These are phyloP conservation scores for Megaustenia siamemsis DNA, from an alignment of 2,888 invertebrate species.

Conservation along the genomic window DNA sequence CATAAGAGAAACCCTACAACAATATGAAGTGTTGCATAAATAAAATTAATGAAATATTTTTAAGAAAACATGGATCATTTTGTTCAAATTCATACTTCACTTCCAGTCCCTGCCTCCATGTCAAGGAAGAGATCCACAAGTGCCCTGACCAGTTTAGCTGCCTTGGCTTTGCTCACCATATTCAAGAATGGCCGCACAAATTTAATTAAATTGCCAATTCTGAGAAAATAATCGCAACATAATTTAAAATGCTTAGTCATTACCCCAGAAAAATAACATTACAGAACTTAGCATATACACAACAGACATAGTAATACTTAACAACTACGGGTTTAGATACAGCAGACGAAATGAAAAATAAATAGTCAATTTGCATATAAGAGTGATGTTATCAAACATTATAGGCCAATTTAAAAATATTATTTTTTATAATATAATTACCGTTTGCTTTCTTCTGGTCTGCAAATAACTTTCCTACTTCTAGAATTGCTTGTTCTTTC, in stretches of 20 bases:
- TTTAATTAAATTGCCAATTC: conserved; percentile 88
- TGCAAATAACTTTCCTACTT: conserved; percentile 94
- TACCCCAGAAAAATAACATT: no score
- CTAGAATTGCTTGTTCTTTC: conserved; percentile 95
- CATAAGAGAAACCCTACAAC: no score
- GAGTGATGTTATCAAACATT: no score
- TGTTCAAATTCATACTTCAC: conserved; percentile 84
- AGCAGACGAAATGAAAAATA: no score
- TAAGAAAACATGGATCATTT: conserved; percentile 70
- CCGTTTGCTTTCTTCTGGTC: conserved; percentile 91
- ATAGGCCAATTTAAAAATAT: no score
- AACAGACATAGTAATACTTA: background rate
- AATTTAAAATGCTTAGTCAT: no score
- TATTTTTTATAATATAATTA: conserved; percentile 75
- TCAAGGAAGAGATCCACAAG: conserved; percentile 98
- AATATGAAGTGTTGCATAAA: no score
- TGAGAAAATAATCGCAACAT: conserved; percentile 62
- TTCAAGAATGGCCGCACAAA: conserved; percentile 96
- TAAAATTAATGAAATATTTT: background rate
- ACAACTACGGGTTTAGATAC: no score
- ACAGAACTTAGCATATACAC: background rate
- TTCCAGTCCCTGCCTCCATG: conserved; percentile 96
- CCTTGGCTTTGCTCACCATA: conserved; percentile 98
- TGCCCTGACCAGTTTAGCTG: conserved; percentile 97
- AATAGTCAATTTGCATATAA: no score